Evolutionary conservation across 2,888 invertebrate genomes (phyloP).

Genomic region (Vanessa cardui): DNA sequence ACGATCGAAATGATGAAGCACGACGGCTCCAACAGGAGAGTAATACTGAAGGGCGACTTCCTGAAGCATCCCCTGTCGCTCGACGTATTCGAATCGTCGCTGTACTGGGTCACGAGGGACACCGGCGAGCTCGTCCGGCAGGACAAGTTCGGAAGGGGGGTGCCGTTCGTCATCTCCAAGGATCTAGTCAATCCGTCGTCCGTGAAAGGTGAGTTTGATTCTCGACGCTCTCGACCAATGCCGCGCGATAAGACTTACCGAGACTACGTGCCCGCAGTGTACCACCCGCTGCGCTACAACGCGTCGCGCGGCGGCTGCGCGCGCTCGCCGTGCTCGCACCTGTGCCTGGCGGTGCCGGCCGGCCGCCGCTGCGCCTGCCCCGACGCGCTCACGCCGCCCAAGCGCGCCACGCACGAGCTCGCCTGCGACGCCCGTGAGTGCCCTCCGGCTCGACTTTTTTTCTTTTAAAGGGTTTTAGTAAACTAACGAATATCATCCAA

Average conservation of each 20-base stretch:
- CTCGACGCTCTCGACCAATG: too few relatives aligned
- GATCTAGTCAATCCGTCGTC: conserved; percentile 94
- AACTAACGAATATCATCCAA: too few relatives aligned
- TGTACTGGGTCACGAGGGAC: conserved; percentile 97
- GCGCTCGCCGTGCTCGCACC: conserved; percentile 91
- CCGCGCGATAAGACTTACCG: too few relatives aligned
- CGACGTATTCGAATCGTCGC: conserved; percentile 95
- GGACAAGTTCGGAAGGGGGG: conserved; percentile 98
- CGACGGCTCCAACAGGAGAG: conserved; percentile 90
- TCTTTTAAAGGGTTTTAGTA: too few relatives aligned
- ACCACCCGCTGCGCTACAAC: conserved; percentile 93
- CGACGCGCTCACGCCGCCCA: conserved; percentile 83
- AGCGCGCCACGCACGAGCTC: conserved; percentile 84
- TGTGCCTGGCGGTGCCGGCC: conserved; percentile 94
- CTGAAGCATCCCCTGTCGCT: conserved; percentile 92
- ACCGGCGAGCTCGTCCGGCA: conserved; percentile 93
- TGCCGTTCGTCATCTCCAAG: conserved; percentile 91
- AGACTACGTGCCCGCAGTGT: conserved; percentile 83
- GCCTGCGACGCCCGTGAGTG: conserved; percentile 89
- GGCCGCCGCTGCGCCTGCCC: conserved; percentile 96
- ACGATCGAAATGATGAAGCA: conserved; percentile 92
- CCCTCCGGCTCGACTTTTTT: not conserved
- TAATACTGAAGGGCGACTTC: conserved; percentile 87
- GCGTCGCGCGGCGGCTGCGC: conserved; percentile 85
- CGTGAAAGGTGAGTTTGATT: conserved; percentile 85